Evolutionary conservation across 2,797 vertebrate species (phyloP), one percentile per base, ranked within the genome.

Genomic region (Eurystomus glaucurus): DNA sequence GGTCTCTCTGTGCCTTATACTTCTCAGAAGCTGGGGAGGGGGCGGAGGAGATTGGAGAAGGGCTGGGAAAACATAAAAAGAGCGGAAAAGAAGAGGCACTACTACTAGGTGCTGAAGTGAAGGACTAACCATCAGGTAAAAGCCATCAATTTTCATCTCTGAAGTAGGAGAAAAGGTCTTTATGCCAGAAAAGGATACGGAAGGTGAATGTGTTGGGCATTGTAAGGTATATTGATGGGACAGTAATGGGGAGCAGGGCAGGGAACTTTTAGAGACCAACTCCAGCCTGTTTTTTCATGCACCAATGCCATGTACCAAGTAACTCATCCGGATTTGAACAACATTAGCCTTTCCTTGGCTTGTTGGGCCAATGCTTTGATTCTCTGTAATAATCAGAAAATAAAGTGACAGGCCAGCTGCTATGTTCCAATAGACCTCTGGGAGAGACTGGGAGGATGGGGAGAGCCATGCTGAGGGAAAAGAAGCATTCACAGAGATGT

Each of bases 81-180:
- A 46, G 18, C 12, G 70, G 81, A 93, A 88, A 82, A 94, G 92
- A 92, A 95, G 92, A 82, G 25, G 5, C 43, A 37, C 51, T 92
- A 14, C 81, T 87, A 35, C 35, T 48, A 72, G 57, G 26, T 31
- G 82, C 48, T 72, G 66, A 93, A 85, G 25, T 48, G 55, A 81
- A 96, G 78, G n/a, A 95, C 70, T 45, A 74, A 51, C 10, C 43
- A 14, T 39, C 93, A 97, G 96, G 95, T 96, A 96, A 95, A 93
- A 79, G 13, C 9, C 17, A 37, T 64, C 54, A 48, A 12, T 89
- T 91, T 93, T 79, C n/a, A 41, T 33, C 14, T 31, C 62, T 70
- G 70, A 86, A 85, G 46, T 17, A 91, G 31, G 11, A 90, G 25
- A 87, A 96, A 62, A 39, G 7, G 17, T 71, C 25, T 81, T 88